Base-by-base conservation (phyloP, 2,797 vertebrate genomes). In the Sebastes melanostomus region DNA sequence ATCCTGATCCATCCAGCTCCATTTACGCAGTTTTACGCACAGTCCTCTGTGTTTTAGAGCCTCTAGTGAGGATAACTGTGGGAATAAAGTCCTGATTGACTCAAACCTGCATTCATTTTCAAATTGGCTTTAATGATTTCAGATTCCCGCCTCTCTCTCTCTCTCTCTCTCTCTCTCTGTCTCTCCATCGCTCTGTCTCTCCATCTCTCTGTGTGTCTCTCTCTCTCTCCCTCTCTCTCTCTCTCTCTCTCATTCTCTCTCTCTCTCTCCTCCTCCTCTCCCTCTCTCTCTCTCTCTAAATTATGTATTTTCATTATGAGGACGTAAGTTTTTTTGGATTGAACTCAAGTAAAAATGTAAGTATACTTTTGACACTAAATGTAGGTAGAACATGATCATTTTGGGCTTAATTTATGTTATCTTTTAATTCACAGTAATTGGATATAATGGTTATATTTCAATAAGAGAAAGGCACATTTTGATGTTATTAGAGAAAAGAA, bases 81-180 rank as follows among this genome's bases (percentile, higher is more conserved):
- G 25, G 46, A 77, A 84, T 77, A 72, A 70, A 78, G 75, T 79
- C 72, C 54, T 75, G 85, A 80, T 42, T 75, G 78, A 84, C 66
- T 72, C 61, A 72, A 78, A 86, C 74, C 52, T 86, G 67, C 70
- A 52, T 86, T 87, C 55, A 78, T 85, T 83, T 84, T 86, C 54
- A 83, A 87, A 85, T 78, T 65, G 77, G 61, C 80, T 83, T 78
- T 71, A 66, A 89, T 85, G 69, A 83, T 80, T 81, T 73, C 80
- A 81, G 80, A 85, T 90, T 88, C 92, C 90, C 92, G 27, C n/a
- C 65, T 27, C 70, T 24, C 78, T 10, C 58, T 29, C 68, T 36
- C 55, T n/a, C 69, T 7, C 65, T 16, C 76, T 14, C 66, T 25
- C 55, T 30, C 30, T 32, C 8, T 27, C 73, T 27, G 63, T 18